These are phyloP conservation scores for Balaeniceps rex DNA, from an alignment of 2,113 vertebrate species.

Conservation along the genomic window DNA sequence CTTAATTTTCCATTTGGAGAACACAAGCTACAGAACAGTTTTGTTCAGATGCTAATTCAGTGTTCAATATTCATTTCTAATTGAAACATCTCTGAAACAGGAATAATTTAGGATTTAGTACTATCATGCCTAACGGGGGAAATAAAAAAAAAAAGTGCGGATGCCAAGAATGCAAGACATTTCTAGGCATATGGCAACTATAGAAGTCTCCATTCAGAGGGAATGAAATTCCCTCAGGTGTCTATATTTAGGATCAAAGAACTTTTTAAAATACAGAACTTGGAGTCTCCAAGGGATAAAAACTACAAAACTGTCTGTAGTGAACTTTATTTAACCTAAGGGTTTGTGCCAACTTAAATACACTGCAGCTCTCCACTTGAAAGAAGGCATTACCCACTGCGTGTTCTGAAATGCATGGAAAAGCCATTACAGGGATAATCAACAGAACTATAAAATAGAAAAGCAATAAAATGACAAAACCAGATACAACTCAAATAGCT, in stretches of 20 bases:
- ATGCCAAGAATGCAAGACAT: slow-evolving; percentile 64
- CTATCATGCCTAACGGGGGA: background rate
- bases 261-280: slow-evolving; percentile 67
- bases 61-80: background rate
- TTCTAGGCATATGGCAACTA: slow-evolving; percentile 55
- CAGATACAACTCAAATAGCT: slow-evolving; percentile 68
- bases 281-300: slow-evolving; percentile 68
- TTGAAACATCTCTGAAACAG: background rate
- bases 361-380: slow-evolving; percentile 60
- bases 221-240: slow-evolving; percentile 68
- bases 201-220: slow-evolving; percentile 53
- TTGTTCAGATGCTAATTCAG: background rate
- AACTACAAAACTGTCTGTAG: slow-evolving; percentile 68
- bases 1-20: background rate
- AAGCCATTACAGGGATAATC: slow-evolving; percentile 80
- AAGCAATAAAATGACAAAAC: slow-evolving; percentile 77
- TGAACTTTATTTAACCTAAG: slow-evolving; percentile 74
- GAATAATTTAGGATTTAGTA: slow-evolving; percentile 35
- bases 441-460: slow-evolving; percentile 69
- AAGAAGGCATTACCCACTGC: slow-evolving; percentile 69
- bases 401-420: slow-evolving; percentile 75
- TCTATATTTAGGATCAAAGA: slow-evolving; percentile 78
- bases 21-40: background rate
- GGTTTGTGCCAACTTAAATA: slow-evolving; percentile 79
- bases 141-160: slow-evolving; percentile 4